Base-by-base conservation (phyloP, 2,888 invertebrate species). In the Stenodema calcarata region DNA sequence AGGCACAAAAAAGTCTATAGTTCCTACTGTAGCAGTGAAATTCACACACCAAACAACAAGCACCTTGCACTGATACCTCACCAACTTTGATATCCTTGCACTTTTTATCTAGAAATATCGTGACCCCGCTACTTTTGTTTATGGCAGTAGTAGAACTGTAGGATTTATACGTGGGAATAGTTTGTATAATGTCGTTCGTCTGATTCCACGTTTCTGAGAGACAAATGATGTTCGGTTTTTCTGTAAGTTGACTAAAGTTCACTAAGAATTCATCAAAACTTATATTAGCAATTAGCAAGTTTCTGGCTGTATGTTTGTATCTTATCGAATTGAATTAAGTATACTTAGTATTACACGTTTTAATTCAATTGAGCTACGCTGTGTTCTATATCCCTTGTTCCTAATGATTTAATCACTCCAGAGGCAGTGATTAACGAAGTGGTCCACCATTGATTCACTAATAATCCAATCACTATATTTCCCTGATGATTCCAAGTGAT, bases 151-250 rank as follows among this genome's bases (percentile, higher is more conserved):
- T 44, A 23, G 42, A 41, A 23, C 47, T 79, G 16, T 47, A 79
- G 23, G 79, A 79, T 23, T 79, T 44, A 23, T 79, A 79, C 44
- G 35, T 47, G 47, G 79, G 79, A 44, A 79, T 44, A 9, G 79
- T 44, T 18, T 79, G 44, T 18, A 47, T 47, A 79, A 79, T 79
- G 11, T 79, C 27, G 7, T 44, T 14, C n/a, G 44, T 11, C 18
- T n/a, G 12, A 79, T 79, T 79, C 79, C 79, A 79, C 18, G 79
- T 79, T 79, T 79, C 79, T 11, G 79, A 11, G 79, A 79, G 47
- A 28, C 79, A 79, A 47, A n/a, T n/a, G n/a, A n/a, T n/a, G n/a
- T n/a, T n/a, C n/a, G n/a, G n/a, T n/a, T n/a, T n/a, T n/a, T n/a
- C n/a, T n/a, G n/a, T n/a, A n/a, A n/a, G n/a, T n/a, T n/a, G n/a